These are phyloP conservation scores for Sebastes jordani DNA, from an alignment of 2,797 vertebrate species.

Conservation along the genomic window DNA sequence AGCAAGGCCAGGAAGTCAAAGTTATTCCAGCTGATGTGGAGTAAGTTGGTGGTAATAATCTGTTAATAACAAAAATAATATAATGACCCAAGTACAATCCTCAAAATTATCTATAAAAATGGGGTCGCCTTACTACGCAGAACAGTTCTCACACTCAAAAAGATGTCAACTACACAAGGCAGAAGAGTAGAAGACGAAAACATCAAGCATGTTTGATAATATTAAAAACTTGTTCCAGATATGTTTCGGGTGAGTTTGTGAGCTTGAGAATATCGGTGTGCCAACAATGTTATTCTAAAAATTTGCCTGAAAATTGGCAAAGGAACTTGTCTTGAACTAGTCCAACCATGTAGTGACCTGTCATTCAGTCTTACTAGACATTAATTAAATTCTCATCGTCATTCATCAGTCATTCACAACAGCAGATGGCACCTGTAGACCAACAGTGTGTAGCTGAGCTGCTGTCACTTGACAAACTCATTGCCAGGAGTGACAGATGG, in stretches of 20 bases:
- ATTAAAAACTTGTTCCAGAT: background rate
- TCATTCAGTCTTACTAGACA: background rate
- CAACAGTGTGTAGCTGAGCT: background rate
- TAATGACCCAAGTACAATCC: background rate
- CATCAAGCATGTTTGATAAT: background rate
- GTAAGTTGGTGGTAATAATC: background rate
- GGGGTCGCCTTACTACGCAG: background rate
- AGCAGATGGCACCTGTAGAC: slow-evolving; percentile 21
- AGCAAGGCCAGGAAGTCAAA: background rate
- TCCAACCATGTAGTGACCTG: background rate
- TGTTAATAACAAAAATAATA: background rate
- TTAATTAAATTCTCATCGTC: background rate
- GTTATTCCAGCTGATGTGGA: background rate
- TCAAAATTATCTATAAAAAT: background rate
- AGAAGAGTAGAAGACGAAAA: background rate
- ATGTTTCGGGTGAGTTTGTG: background rate
- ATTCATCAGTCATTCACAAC: slow-evolving; percentile 9
- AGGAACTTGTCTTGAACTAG: background rate
- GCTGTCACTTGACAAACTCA: background rate
- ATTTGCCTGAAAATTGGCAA: background rate
- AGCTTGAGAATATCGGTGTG: background rate
- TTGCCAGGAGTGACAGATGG: slow-evolving; percentile 11
- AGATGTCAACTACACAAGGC: background rate
- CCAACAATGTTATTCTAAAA: background rate
- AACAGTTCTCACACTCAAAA: background rate